Evolutionary conservation across 2,113 vertebrate species (phyloP).

Genomic region (Pelusios castaneus): DNA sequence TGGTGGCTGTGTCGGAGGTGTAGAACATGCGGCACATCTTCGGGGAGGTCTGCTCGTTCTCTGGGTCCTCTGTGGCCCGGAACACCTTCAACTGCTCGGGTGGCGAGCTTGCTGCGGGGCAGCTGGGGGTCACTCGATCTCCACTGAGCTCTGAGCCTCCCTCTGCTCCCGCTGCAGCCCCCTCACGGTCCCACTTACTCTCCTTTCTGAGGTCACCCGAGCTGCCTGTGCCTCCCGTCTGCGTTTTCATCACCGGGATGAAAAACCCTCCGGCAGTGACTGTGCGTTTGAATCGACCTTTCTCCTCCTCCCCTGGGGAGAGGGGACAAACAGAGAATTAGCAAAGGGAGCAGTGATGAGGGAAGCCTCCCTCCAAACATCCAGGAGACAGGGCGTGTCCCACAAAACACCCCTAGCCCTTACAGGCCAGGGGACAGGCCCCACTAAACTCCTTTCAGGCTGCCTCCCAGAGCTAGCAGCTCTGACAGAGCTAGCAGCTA

Average conservation of each 20-base stretch:
- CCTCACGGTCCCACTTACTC: conserved; percentile 84
- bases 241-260: conserved; percentile 85
- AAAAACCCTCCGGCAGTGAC: conserved; percentile 84
- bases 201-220: conserved; percentile 89
- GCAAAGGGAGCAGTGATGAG: neutral
- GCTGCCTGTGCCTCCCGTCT: conserved; percentile 83
- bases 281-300: conserved; percentile 80
- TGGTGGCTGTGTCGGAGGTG: conserved; percentile 81
- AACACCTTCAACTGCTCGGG: conserved; percentile 97
- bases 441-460: neutral
- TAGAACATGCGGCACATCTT: conserved; percentile 95
- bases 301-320: conserved; percentile 83
- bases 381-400: neutral
- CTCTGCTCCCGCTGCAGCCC: conserved; percentile 69
- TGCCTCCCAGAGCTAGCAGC: neutral
- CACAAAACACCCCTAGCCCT: neutral
- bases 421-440: accelerated
- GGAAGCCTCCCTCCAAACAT: neutral
- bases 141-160: conserved; percentile 73
- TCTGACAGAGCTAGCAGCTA: no score
- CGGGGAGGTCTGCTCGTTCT: conserved; percentile 86
- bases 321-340: neutral
- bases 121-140: conserved; percentile 54
- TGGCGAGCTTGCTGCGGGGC: conserved; percentile 75
- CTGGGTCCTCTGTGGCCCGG: conserved; percentile 83